A percentile compares a stretch with the other conserved stretches of the same genome.
These are phyloP conservation scores for Drosophila atripex DNA, from an alignment of 2,888 invertebrate species.

Conservation along the genomic window DNA sequence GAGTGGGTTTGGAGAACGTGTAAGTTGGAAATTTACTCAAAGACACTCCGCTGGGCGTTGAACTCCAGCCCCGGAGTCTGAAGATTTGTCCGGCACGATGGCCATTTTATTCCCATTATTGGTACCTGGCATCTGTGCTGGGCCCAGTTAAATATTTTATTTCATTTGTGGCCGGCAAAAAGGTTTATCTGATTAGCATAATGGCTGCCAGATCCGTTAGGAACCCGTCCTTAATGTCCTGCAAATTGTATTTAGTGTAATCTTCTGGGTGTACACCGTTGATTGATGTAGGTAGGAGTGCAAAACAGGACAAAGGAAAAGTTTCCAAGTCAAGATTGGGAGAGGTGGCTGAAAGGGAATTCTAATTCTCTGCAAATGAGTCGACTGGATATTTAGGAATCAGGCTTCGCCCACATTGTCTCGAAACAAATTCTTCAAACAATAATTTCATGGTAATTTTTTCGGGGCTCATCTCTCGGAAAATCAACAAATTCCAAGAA, in stretches of 20 bases:
- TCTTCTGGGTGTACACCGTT: slow-evolving; percentile 36
- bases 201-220: slow-evolving; percentile 29
- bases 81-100: not conserved
- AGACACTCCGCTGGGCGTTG: slow-evolving; percentile 20
- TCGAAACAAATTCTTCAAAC: not conserved
- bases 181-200: slow-evolving; percentile 54
- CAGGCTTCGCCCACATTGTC: not conserved
- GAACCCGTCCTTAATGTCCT: slow-evolving; percentile 43
- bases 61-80: slow-evolving; percentile 14
- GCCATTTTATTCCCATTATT: slow-evolving; percentile 14
- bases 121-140: slow-evolving; percentile 22
- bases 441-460: not conserved
- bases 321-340: slow-evolving; percentile 7
- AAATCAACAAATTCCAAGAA: not conserved
- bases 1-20: slow-evolving; percentile 2
- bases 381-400: not conserved
- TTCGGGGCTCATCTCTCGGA: not conserved
- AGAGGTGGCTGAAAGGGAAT: slow-evolving; percentile 17
- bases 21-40: slow-evolving; percentile 3
- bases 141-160: slow-evolving; percentile 22
- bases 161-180: slow-evolving; percentile 31
- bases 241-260: slow-evolving; percentile 36
- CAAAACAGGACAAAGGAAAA: slow-evolving; percentile 13
- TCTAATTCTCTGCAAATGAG: slow-evolving; percentile 27
- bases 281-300: slow-evolving; percentile 42